Percentiles rank a stretch among this genome's conserved stretches.
These are phyloP conservation scores for Cotesia vestalis DNA, from an alignment of 1,140 invertebrate genomes.

Conservation along the genomic window DNA sequence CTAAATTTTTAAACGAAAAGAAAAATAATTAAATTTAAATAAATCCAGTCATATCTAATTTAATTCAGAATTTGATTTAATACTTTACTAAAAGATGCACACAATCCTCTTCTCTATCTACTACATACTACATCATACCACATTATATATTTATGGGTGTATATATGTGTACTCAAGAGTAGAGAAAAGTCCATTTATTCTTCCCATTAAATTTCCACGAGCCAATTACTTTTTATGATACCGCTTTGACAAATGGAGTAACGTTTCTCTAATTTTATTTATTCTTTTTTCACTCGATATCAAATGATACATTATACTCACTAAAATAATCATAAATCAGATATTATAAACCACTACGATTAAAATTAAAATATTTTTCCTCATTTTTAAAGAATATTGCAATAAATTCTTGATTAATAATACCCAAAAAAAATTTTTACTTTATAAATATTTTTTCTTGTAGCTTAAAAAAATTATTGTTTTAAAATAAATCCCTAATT, in stretches of 20 bases:
- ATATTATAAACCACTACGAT: no score
- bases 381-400: no score
- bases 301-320: neutral
- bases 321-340: neutral
- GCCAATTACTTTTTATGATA: slow-evolving; percentile 35
- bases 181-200: slow-evolving; percentile 29
- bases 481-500: no score
- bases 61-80: slow-evolving; percentile 31
- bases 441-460: no score
- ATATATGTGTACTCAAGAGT: neutral
- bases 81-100: slow-evolving; percentile 14
- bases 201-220: slow-evolving; percentile 34
- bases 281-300: slow-evolving; percentile 1
- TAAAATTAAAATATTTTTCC: no score
- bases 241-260: slow-evolving; percentile 32
- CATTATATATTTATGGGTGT: neutral
- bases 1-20: slow-evolving; percentile 40
- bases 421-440: no score
- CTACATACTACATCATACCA: neutral
- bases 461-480: no score
- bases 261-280: slow-evolving; percentile 1
- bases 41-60: slow-evolving; percentile 28
- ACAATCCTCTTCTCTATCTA: neutral
- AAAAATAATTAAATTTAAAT: slow-evolving; percentile 45
- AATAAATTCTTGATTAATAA: no score